Evolutionary conservation across 2,888 invertebrate species (phyloP).

Genomic region (Drosophila falleni): DNA sequence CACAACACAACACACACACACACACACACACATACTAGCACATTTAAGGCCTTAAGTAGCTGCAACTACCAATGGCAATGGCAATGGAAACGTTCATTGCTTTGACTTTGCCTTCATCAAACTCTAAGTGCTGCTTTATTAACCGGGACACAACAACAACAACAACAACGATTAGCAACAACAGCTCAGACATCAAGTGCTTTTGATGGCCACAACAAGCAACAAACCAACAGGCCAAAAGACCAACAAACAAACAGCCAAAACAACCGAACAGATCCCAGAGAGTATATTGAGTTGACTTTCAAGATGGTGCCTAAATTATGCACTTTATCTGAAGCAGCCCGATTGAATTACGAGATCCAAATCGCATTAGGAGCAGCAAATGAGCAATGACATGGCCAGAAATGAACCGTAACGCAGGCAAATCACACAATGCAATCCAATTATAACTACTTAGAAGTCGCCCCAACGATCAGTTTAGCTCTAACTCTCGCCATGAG

Average conservation of each 20-base stretch:
- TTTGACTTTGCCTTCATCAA: slow-evolving; percentile 47
- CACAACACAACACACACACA: slow-evolving; percentile 12
- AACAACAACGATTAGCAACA: slow-evolving; percentile 5
- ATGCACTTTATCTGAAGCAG: slow-evolving; percentile 56
- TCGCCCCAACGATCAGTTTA: slow-evolving; percentile 36
- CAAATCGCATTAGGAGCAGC: slow-evolving; percentile 49
- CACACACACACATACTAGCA: slow-evolving; percentile 16
- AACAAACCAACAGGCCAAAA: slow-evolving; percentile 39
- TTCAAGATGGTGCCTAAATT: slow-evolving; percentile 45
- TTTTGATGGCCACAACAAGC: slow-evolving; percentile 50
- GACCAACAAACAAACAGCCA: slow-evolving; percentile 23
- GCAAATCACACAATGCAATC: slow-evolving; percentile 24
- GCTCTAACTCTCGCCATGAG: slow-evolving; percentile 27
- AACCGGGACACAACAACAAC: slow-evolving; percentile 52
- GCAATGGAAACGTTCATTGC: slow-evolving; percentile 33
- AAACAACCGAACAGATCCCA: slow-evolving; percentile 17
- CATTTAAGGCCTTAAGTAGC: slow-evolving; percentile 59
- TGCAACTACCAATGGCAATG: slow-evolving; percentile 35
- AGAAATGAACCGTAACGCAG: slow-evolving; percentile 18
- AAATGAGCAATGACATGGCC: slow-evolving; percentile 47
- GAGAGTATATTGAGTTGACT: slow-evolving; percentile 5
- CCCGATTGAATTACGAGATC: slow-evolving; percentile 54
- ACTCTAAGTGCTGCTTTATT: slow-evolving; percentile 76
- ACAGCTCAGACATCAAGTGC: slow-evolving; percentile 28
- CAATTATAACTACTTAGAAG: slow-evolving; percentile 14